phyloP scores from a whole-genome alignment of 2,888 invertebrate genomes.

The Epinotia brunnichana region DNA sequence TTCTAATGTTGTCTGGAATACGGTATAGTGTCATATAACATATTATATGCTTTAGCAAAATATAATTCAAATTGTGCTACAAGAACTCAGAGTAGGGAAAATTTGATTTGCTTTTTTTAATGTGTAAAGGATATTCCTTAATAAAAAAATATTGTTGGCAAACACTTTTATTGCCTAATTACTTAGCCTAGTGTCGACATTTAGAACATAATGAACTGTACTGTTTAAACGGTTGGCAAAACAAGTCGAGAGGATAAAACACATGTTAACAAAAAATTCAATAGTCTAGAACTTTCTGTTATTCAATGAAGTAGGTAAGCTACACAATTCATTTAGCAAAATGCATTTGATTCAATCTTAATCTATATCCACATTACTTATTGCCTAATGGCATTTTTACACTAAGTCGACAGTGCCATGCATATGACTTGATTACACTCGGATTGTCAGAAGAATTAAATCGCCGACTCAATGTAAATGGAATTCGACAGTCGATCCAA shows the following conservation, averaged over 20 bases:
- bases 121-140: slow-evolving; percentile 11
- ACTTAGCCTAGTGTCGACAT: slow-evolving; percentile 48
- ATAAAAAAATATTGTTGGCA: slow-evolving; percentile 44
- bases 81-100: not conserved
- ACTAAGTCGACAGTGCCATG: not conserved
- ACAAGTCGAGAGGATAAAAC: slow-evolving; percentile 13
- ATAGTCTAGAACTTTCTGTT: not conserved
- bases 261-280: not conserved
- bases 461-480: not conserved
- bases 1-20: no score
- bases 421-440: not conserved
- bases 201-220: slow-evolving; percentile 27
- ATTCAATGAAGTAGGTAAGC: not conserved
- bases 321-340: slow-evolving; percentile 11
- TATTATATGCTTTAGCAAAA: no score
- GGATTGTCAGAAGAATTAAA: not conserved
- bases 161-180: slow-evolving; percentile 53
- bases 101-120: not conserved
- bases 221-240: not conserved
- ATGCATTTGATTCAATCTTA: slow-evolving; percentile 9
- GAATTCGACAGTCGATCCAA: no score
- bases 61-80: not conserved
- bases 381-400: not conserved
- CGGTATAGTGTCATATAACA: no score
- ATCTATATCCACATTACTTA: slow-evolving; percentile 20